Percentiles rank a stretch among this genome's conserved stretches.
These are phyloP conservation scores for Philereme transversata DNA, from an alignment of 2,888 invertebrate genomes.

Conservation along the genomic window DNA sequence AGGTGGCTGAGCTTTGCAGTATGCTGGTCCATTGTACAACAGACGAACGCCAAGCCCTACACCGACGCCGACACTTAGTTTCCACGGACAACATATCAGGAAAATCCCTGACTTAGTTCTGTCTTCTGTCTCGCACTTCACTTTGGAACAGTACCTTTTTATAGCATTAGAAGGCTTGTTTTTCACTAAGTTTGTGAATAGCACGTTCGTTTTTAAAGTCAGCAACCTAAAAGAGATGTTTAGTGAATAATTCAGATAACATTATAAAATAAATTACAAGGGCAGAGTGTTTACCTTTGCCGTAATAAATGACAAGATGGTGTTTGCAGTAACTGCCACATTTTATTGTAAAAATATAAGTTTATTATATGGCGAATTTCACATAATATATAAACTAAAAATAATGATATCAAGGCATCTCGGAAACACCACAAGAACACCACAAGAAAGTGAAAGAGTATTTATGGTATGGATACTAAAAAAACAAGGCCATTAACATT, in stretches of 20 bases:
- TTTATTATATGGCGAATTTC: too few relatives aligned
- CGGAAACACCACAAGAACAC: too few relatives aligned
- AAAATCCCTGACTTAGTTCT: constrained; percentile 56
- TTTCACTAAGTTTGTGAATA: constrained; percentile 61
- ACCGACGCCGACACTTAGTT: constrained; percentile 73
- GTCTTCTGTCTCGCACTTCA: constrained; percentile 56
- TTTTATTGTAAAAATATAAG: constrained; percentile 36
- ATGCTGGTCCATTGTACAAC: constrained; percentile 83
- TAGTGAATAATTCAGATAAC: background rate
- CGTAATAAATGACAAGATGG: constrained; percentile 61
- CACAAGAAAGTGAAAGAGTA: too few relatives aligned
- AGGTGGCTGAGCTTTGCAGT: constrained; percentile 84
- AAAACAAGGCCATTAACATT: too few relatives aligned
- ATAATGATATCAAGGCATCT: too few relatives aligned
- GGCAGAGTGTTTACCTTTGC: constrained; percentile 60
- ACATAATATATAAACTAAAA: too few relatives aligned
- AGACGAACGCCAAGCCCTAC: constrained; percentile 67
- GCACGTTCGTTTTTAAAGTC: constrained; percentile 56
- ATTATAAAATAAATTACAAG: background rate
- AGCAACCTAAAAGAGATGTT: constrained; percentile 60
- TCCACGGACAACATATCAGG: constrained; percentile 71
- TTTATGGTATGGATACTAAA: too few relatives aligned
- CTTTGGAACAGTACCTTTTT: constrained; percentile 60
- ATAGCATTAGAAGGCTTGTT: constrained; percentile 59
- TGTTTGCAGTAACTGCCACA: constrained; percentile 73